phyloP scores from a whole-genome alignment of 2,888 invertebrate species.

The Desoria tigrina region DNA sequence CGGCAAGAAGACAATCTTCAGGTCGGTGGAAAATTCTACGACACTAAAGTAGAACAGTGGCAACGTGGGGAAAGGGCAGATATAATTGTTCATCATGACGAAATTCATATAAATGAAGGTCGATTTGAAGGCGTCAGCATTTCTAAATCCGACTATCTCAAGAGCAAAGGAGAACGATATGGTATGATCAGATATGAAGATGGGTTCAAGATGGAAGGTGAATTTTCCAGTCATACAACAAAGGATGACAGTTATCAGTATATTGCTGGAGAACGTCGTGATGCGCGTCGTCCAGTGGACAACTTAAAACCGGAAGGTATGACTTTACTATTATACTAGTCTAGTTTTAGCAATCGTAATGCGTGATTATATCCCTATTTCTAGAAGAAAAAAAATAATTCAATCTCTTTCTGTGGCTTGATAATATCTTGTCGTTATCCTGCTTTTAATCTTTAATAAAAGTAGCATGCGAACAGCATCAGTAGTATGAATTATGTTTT shows the following conservation, averaged over 20 bases:
- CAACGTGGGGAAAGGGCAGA: conserved; percentile 1
- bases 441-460: too few species aligned
- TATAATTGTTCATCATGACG: conserved; percentile 20
- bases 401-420: too few species aligned
- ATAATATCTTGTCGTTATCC: too few species aligned
- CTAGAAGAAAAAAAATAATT: too few species aligned
- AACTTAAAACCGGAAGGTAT: conserved; percentile 66
- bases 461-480: too few species aligned
- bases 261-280: conserved; percentile 57
- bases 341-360: too few species aligned
- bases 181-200: conserved; percentile 59
- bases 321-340: too few species aligned
- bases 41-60: conserved; percentile 29
- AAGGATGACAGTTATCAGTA: conserved; percentile 55
- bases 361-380: too few species aligned
- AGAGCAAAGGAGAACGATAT: conserved; percentile 56
- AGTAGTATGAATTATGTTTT: too few species aligned
- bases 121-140: conserved; percentile 55
- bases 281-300: conserved; percentile 61
- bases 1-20: conserved; percentile 56
- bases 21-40: conserved; percentile 53
- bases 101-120: conserved; percentile 27
- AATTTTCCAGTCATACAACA: conserved; percentile 58
- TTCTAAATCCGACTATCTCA: conserved; percentile 46
- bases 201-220: conserved; percentile 63